phyloP scores from a whole-genome alignment of 2,113 vertebrate genomes.

The Alethe diademata region DNA sequence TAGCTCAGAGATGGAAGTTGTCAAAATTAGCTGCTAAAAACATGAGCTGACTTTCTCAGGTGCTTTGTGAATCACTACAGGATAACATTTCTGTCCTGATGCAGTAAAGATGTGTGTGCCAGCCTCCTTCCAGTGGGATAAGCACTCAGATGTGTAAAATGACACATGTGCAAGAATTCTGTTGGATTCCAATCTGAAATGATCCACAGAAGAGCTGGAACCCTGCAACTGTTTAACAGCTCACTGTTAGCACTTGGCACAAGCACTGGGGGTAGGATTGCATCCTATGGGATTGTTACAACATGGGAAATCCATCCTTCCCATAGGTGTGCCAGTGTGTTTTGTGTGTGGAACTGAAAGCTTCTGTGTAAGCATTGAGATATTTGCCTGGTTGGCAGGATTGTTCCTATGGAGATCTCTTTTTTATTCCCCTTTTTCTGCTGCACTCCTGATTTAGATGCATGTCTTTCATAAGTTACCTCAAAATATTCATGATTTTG shows the following conservation, averaged over 20 bases:
- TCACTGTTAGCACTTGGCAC: not conserved
- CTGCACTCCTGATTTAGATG: not conserved
- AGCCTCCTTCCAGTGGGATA: not conserved
- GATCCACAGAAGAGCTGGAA: not conserved
- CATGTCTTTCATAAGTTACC: not conserved
- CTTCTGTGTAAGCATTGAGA: not conserved
- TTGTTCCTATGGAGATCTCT: not conserved
- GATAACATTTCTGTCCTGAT: not conserved
- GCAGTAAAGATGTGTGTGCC: not conserved
- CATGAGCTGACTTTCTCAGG: not conserved
- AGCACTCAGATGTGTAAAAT: slow-evolving; percentile 2
- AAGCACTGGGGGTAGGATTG: not conserved
- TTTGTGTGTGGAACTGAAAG: not conserved
- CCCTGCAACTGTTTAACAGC: slow-evolving; percentile 11
- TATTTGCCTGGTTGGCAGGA: not conserved
- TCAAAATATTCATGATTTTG: not conserved
- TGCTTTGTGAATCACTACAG: not conserved
- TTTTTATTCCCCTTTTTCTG: not conserved
- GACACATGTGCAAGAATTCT: not conserved
- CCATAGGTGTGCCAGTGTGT: not conserved
- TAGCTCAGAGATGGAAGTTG: not conserved
- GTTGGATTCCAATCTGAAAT: not conserved
- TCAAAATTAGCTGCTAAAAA: slow-evolving; percentile 17
- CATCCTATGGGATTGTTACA: not conserved
- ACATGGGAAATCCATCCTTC: not conserved